Percentiles rank a stretch among this genome's conserved stretches.
These are phyloP conservation scores for Crotophaga sulcirostris DNA, from an alignment of 2,113 vertebrate genomes.

Conservation along the genomic window DNA sequence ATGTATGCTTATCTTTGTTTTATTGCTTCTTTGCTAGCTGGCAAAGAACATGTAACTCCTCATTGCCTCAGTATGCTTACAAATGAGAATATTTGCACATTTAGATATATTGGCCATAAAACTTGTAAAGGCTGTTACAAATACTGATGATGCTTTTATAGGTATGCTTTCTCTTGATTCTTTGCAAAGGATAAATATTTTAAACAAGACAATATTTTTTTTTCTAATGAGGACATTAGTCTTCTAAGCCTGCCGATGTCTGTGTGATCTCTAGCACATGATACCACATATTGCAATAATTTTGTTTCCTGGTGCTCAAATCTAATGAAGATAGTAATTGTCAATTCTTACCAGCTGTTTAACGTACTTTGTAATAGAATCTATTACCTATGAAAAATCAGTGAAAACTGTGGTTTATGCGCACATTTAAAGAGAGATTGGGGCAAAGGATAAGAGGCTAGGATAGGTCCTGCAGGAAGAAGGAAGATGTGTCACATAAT, in stretches of 20 bases:
- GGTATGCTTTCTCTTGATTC: not conserved
- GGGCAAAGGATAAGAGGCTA: not conserved
- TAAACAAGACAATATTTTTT: not conserved
- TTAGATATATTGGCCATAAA: not conserved
- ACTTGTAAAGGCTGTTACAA: not conserved
- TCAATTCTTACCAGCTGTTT: not conserved
- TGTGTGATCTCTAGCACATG: not conserved
- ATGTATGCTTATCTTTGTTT: not conserved
- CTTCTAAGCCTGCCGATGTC: not conserved
- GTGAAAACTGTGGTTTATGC: not conserved
- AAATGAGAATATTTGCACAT: not conserved
- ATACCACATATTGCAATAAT: not conserved
- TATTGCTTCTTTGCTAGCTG: not conserved
- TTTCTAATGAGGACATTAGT: not conserved
- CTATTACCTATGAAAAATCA: not conserved
- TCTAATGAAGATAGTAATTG: not conserved
- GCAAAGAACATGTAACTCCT: conserved; percentile 4
- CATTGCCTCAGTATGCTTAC: not conserved
- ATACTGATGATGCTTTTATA: conserved; percentile 15
- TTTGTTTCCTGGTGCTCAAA: not conserved
- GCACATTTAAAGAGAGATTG: not conserved
- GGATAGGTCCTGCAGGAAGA: not conserved
- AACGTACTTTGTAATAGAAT: not conserved
- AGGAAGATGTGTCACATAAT: not conserved
- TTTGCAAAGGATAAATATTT: not conserved